Evolutionary conservation across 1,140 invertebrate species (phyloP), one percentile per base, ranked within the genome.

Genomic region (Pogonomyrmex barbatus): DNA sequence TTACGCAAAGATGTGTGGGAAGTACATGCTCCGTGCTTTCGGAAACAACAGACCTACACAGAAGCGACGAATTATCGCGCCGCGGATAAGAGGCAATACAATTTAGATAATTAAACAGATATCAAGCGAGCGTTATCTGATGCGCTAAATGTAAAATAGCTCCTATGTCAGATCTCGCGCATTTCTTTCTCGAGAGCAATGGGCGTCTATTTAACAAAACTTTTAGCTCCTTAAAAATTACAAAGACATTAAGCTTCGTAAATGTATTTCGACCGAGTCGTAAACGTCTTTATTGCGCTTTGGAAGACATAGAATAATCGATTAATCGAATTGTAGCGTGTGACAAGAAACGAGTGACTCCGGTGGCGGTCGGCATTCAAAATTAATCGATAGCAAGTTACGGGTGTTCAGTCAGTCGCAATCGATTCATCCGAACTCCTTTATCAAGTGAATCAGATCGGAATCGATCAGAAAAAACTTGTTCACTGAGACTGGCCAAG

Each of bases 91-190:
- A 86, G 91, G 78, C 88, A 91, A 91, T 92, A 91, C 92, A 91
- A 92, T 92, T 92, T 92, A 92, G 92, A 92, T 92, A 92, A 92
- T 92, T 92, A 92, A 92, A 92, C 88, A 91, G 91, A 92, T 92
- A 92, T 89, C 91, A 76, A 36, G 56, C 78, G 52, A 70, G 56
- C 73, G 88, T 90, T 90, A 90, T 89, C 89, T 70, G 45, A 14
- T 30, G 88, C 68, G 75, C 84, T 62, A 83, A 79, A 90, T 90
- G 89, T 89, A 87, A 89, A 90, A 87, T 73, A 84, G 85, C 85
- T 54, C 70, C 62, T 30, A 52, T 58, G 70, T 82, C 68, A 86
- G 54, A 79, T 70, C 84, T 67, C 67, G 52, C 33, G 73, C 63
- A 39, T 81, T 56, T 56, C 78, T 70, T 81, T 68, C 12, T 36